phyloP scores from a whole-genome alignment of 1,140 invertebrate genomes.

The Cydia fagiglandana region DNA sequence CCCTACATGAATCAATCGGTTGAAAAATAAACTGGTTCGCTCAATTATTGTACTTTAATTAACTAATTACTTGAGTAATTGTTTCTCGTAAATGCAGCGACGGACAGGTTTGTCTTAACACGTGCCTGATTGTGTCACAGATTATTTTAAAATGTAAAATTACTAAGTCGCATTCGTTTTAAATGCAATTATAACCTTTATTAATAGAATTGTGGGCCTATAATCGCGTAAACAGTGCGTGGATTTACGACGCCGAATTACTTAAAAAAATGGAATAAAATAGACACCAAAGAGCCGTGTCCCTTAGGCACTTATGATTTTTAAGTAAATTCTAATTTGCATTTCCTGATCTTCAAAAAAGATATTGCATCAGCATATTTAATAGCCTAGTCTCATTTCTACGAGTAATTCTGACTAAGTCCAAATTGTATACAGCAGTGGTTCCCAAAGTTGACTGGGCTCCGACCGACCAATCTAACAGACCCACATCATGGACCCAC shows the following conservation, averaged over 20 bases:
- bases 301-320: not conserved
- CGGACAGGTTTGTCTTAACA: not conserved
- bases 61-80: constrained; percentile 5
- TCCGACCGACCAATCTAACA: too few relatives aligned
- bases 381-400: too few relatives aligned
- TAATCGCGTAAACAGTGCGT: not conserved
- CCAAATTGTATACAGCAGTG: too few relatives aligned
- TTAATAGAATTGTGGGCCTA: not conserved
- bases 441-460: too few relatives aligned
- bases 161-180: not conserved
- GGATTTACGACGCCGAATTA: too few relatives aligned
- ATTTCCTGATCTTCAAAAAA: not conserved
- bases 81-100: not conserved
- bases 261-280: not conserved
- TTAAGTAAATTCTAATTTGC: not conserved
- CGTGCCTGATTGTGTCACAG: not conserved
- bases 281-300: not conserved
- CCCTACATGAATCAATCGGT: not conserved
- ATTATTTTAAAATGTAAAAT: not conserved
- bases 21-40: not conserved
- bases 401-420: not conserved
- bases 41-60: constrained; percentile 1
- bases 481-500: too few relatives aligned
- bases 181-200: not conserved
- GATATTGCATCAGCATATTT: too few relatives aligned